Evolutionary conservation across 2,888 invertebrate species (phyloP), one percentile per base, ranked within the genome.

Genomic region (Hedychridium roseum): DNA sequence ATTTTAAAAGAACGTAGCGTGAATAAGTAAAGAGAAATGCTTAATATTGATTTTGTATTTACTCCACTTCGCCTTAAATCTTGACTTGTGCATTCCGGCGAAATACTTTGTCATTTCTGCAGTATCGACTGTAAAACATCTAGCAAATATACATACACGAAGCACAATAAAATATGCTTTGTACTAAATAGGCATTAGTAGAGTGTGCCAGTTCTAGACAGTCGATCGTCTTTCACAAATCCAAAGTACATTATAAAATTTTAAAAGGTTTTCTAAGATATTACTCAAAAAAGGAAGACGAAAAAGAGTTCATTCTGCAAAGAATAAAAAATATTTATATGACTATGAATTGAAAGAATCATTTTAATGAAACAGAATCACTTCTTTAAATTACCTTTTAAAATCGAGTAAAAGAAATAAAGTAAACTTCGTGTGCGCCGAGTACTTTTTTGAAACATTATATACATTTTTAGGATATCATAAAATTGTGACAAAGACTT

Each of bases 161-260:
- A n/a, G n/a, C n/a, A n/a, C n/a, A n/a, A n/a, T n/a, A n/a, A n/a
- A n/a, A n/a, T n/a, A n/a, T n/a, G n/a, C n/a, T n/a, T n/a, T n/a
- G n/a, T n/a, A n/a, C n/a, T n/a, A n/a, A n/a, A n/a, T n/a, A n/a
- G n/a, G n/a, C n/a, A n/a, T n/a, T n/a, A n/a, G n/a, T n/a, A n/a
- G n/a, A n/a, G 60, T 60, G 54, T 53, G 16, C 28, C 42, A 31
- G 39, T 27, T 34, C 30, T 27, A 49, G 31, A 60, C 18, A 28
- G 36, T 48, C 45, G 4, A 15, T 27, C 23, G 44, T 35, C 35
- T 52, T 14, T 38, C 26, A 35, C 7, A 41, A 32, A 31, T 48
- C 28, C 38, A 35, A 45, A 52, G 34, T 51, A 55, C n/a, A n/a
- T 50, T 49, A 44, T 48, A 47, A 56, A 16, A 38, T 42, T 40